Evolutionary conservation across 2,113 vertebrate species (phyloP).

Genomic region (Isichthys henryi): DNA sequence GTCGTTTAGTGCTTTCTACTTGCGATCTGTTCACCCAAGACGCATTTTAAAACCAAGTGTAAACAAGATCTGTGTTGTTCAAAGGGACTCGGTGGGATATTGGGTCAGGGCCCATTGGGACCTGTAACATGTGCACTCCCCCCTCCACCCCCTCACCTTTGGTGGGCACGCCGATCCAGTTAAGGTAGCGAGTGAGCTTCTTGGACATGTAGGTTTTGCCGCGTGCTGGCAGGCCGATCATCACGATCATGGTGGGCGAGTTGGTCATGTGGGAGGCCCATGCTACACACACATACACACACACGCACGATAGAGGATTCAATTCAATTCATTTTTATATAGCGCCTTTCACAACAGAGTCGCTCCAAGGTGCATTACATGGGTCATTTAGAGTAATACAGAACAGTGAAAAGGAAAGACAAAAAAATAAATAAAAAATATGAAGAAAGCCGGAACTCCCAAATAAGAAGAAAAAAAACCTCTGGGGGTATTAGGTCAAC

Average conservation of each 20-base stretch:
- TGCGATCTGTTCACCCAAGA: neutral
- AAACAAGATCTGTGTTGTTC: neutral
- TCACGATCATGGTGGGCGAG: constrained; percentile 87
- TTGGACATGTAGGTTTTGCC: constrained; percentile 93
- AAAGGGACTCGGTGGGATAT: neutral
- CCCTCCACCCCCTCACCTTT: constrained; percentile 75
- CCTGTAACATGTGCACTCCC: neutral
- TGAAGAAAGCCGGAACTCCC: no score
- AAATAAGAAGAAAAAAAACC: no score
- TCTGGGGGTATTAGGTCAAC: no score
- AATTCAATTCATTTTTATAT: no score
- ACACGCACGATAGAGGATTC: neutral
- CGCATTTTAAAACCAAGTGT: neutral
- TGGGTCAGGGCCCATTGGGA: neutral
- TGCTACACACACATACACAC: constrained; percentile 59
- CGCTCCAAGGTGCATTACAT: no score
- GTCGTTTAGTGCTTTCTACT: neutral
- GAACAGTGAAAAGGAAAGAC: no score
- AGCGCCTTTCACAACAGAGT: no score
- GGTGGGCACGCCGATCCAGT: constrained; percentile 96
- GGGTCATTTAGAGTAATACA: no score
- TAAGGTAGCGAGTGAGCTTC: constrained; percentile 96
- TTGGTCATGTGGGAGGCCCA: constrained; percentile 99
- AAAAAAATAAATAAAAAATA: no score
- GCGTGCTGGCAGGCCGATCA: constrained; percentile 90